Evolutionary conservation across 2,888 invertebrate species (phyloP).

Genomic region (Sminthurinus aureus): DNA sequence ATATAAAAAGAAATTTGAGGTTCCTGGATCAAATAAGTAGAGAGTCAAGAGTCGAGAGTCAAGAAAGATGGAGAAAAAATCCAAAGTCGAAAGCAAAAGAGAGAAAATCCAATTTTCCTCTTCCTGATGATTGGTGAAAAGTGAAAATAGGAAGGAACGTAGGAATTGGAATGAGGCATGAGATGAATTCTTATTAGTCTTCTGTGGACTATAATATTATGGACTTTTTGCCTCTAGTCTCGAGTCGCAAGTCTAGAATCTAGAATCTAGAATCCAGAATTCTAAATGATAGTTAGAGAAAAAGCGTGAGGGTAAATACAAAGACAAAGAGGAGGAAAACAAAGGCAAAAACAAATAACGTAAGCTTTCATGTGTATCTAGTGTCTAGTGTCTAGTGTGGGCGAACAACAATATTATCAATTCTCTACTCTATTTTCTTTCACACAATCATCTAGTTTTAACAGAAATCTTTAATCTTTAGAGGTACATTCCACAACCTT

Average conservation of each 20-base stretch:
- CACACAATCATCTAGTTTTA: too few species aligned
- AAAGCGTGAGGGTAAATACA: background rate
- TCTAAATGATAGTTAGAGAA: too few species aligned
- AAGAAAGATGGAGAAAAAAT: background rate
- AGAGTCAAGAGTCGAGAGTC: background rate
- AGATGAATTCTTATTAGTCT: background rate
- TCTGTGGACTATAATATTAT: background rate
- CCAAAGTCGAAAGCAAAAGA: background rate
- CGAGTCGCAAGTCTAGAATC: background rate
- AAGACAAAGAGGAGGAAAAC: background rate
- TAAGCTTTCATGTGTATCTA: background rate
- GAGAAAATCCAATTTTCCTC: constrained; percentile 15
- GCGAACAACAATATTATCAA: too few species aligned
- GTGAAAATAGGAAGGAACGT: background rate
- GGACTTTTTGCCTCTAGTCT: background rate
- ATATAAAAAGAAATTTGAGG: too few species aligned
- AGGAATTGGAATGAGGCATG: background rate
- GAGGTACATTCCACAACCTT: too few species aligned
- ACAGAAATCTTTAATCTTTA: too few species aligned
- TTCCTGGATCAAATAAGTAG: background rate
- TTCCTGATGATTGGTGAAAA: background rate
- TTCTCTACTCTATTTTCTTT: too few species aligned
- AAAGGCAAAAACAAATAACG: background rate
- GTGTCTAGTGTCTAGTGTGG: too few species aligned
- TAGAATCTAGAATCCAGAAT: background rate